These are phyloP conservation scores for Pseudorectes ferrugineus DNA, from an alignment of 2,113 vertebrate genomes.

Conservation along the genomic window DNA sequence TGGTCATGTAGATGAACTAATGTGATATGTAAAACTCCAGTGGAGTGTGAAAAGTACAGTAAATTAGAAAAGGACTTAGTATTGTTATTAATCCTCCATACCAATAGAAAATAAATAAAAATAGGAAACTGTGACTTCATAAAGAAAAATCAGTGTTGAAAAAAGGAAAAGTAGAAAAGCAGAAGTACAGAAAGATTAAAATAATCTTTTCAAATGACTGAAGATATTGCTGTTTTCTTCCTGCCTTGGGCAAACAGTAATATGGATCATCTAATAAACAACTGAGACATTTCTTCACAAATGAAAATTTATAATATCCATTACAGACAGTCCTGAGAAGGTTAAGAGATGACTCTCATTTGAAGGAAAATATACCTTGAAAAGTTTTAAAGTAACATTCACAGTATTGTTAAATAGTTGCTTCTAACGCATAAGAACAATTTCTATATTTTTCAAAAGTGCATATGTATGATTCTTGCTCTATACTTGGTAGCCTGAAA, in stretches of 20 bases:
- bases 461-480: not conserved
- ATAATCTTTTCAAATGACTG: not conserved
- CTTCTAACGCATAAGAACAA: not conserved
- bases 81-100: not conserved
- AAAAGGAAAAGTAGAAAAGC: not conserved
- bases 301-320: not conserved
- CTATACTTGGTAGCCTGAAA: not conserved
- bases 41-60: not conserved
- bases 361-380: not conserved
- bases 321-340: not conserved
- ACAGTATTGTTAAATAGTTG: not conserved
- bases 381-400: not conserved
- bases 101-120: not conserved
- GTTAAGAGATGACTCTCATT: not conserved
- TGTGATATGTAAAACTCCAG: not conserved
- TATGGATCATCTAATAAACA: not conserved
- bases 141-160: not conserved
- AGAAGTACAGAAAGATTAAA: not conserved
- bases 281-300: not conserved
- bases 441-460: not conserved
- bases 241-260: not conserved
- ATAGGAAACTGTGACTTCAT: not conserved
- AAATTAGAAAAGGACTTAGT: not conserved
- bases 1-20: not conserved
- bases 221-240: not conserved